Evolutionary conservation across 2,797 vertebrate genomes (phyloP), one percentile per base, ranked within the genome.

Genomic region (Gobionotothen gibberifrons): DNA sequence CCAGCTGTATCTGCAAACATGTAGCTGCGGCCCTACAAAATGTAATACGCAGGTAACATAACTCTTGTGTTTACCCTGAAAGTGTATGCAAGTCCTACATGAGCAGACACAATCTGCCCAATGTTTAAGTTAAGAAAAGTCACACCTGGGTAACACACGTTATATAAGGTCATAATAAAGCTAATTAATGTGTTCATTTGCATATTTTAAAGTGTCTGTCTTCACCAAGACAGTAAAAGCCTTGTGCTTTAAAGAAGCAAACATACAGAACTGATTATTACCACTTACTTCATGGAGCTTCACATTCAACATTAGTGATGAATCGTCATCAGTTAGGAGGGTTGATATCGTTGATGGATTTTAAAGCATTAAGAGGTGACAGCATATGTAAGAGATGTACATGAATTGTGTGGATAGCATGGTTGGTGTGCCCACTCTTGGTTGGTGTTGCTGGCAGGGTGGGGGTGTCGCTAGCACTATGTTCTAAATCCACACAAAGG

Each of bases 1-100:
- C 32, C 67, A 71, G 53, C 44, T 86, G 64, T 43, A 22, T 36
- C 1, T 16, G n/a, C 29, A 42, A 12, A 53, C 17, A 17, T 19
- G 7, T 4, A 15, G 8, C 9, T 40, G 32, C 39, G 44, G 40
- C 14, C 7, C 13, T n/a, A 39, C 12, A 48, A 51, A 74, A 74
- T 39, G 0, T 0, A 59, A 0, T 17, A 42, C 48, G 22, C 10
- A 44, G 44, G 39, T 26, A 13, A 59, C 15, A 54, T 12, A 17
- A 36, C n/a, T 52, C 3, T 43, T 36, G 22, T 56, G 47, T 49
- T 16, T 36, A 42, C 7, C 11, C 21, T 3, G 13, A 42, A n/a
- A 59, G 15, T 39, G 17, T 26, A 15, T 17, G 22, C 17, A 54
- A 21, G 1, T 48, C 53, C 12, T 48, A 13, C 51, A 51, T 40